These are phyloP conservation scores for Epirrhoe tristata DNA, from an alignment of 2,888 invertebrate genomes.

Conservation along the genomic window DNA sequence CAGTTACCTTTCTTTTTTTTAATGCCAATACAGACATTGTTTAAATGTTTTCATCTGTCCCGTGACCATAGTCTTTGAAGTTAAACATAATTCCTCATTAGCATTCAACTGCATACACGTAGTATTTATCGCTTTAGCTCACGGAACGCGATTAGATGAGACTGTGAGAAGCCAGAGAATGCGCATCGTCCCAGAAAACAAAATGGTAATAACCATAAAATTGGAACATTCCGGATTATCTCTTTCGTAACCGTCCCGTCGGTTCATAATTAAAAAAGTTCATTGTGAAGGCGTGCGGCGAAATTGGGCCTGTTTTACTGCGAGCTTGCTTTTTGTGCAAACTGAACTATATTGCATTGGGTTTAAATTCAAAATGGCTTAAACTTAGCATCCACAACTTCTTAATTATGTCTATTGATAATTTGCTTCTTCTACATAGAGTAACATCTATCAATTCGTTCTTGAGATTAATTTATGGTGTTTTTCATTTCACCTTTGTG, in stretches of 20 bases:
- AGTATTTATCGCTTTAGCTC: constrained; percentile 20
- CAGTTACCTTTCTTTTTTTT: constrained; percentile 37
- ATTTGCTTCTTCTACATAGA: neutral
- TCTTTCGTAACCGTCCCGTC: constrained; percentile 41
- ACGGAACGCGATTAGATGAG: constrained; percentile 22
- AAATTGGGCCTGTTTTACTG: constrained; percentile 22
- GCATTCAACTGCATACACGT: constrained; percentile 28
- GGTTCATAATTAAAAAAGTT: constrained; percentile 49
- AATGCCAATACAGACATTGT: constrained; percentile 23
- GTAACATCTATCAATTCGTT: neutral
- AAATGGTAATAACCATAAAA: constrained; percentile 46
- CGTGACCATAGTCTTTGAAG: constrained; percentile 21
- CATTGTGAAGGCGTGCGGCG: constrained; percentile 41
- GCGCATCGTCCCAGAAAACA: constrained; percentile 37
- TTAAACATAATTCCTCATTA: constrained; percentile 20
- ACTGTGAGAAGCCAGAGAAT: constrained; percentile 27
- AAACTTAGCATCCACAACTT: neutral
- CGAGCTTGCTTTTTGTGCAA: constrained; percentile 9
- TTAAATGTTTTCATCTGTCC: constrained; percentile 14
- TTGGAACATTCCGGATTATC: constrained; percentile 48
- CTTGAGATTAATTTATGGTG: neutral
- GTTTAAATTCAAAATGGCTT: neutral
- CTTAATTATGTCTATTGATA: neutral
- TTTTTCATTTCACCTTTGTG: constrained; percentile 6
- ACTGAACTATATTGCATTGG: constrained; percentile 2